These are phyloP conservation scores for Tiliqua scincoides DNA, from an alignment of 2,113 vertebrate species.

Conservation along the genomic window DNA sequence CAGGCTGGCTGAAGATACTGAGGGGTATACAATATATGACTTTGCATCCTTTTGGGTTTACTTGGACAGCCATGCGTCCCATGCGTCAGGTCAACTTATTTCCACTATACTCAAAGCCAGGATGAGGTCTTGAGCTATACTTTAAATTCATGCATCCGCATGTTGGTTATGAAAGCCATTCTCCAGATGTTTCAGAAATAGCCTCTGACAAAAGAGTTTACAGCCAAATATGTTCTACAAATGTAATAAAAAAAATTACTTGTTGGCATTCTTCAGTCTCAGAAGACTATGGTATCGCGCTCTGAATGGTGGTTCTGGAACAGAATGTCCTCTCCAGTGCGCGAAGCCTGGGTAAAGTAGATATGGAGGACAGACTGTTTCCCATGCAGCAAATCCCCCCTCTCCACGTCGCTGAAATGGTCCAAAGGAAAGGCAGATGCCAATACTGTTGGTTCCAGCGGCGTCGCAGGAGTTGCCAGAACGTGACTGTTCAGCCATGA, in stretches of 20 bases:
- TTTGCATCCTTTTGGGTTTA: background rate
- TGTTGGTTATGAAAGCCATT: background rate
- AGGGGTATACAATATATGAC: background rate
- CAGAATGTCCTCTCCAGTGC: too few species aligned
- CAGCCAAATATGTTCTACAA: background rate
- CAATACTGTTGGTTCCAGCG: too few species aligned
- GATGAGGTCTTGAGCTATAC: background rate
- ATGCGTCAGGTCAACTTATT: background rate
- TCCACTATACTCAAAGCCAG: background rate
- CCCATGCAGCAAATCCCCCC: too few species aligned
- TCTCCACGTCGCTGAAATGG: too few species aligned
- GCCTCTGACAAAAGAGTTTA: background rate
- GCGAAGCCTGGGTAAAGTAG: too few species aligned
- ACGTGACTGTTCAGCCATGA: too few species aligned
- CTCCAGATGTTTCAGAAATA: background rate
- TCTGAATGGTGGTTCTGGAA: too few species aligned
- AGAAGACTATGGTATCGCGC: too few species aligned
- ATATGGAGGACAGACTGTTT: too few species aligned
- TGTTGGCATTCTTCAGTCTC: too few species aligned
- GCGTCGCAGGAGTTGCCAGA: too few species aligned
- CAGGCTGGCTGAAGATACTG: background rate
- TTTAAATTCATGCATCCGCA: background rate
- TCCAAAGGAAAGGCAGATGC: too few species aligned
- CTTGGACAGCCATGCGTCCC: background rate
- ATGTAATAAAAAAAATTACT: background rate